Percentiles rank a stretch among this genome's conserved stretches.
These are phyloP conservation scores for Calosoma granatense DNA, from an alignment of 1,140 invertebrate species.

Conservation along the genomic window DNA sequence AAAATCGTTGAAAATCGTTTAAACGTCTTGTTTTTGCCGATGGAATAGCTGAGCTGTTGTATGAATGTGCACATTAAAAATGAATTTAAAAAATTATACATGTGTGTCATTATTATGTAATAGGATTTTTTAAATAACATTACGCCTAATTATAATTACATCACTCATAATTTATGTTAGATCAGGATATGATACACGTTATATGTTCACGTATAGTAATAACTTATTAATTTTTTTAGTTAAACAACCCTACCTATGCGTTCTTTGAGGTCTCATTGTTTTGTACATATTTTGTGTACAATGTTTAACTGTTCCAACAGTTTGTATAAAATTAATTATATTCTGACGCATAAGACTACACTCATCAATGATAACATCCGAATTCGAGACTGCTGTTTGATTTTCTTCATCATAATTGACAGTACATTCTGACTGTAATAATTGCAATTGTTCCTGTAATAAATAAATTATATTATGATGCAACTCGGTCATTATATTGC, in stretches of 20 bases:
- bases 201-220: too few relatives aligned
- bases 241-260: not conserved
- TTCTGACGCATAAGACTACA: constrained; percentile 13
- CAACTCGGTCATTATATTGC: not conserved
- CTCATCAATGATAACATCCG: constrained; percentile 13
- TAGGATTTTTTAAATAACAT: too few relatives aligned
- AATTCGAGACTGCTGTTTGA: not conserved
- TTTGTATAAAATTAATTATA: constrained; percentile 13
- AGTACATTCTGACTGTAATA: not conserved
- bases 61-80: too few relatives aligned
- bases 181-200: too few relatives aligned
- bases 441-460: constrained; percentile 14
- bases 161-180: too few relatives aligned
- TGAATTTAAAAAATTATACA: too few relatives aligned
- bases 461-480: not conserved
- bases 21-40: not conserved
- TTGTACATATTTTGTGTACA: not conserved
- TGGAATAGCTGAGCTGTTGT: not conserved
- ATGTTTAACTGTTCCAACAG: constrained; percentile 8
- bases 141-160: too few relatives aligned
- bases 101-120: too few relatives aligned
- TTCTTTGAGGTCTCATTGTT: not conserved
- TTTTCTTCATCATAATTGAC: not conserved
- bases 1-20: constrained; percentile 11
- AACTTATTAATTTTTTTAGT: not conserved